phyloP scores from a whole-genome alignment of 2,113 vertebrate species.

The Furnarius figulus region DNA sequence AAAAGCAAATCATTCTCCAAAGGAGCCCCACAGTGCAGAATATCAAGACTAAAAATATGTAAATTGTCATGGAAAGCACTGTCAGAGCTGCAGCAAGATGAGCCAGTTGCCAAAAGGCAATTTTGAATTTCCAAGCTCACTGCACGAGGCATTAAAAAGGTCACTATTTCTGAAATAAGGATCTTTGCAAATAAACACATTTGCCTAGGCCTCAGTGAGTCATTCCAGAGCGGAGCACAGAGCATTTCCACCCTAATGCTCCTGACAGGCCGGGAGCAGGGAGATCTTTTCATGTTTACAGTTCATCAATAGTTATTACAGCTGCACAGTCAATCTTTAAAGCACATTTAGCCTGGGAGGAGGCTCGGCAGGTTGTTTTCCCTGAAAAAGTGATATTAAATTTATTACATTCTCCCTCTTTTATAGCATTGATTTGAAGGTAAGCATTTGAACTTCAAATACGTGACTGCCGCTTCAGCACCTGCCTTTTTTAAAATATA shows the following conservation, averaged over 20 bases:
- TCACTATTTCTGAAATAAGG: slow-evolving; percentile 49
- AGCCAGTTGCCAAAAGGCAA: slow-evolving; percentile 23
- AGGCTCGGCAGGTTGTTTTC: slow-evolving; percentile 41
- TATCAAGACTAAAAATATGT: background rate
- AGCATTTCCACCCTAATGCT: slow-evolving; percentile 51
- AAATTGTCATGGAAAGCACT: background rate
- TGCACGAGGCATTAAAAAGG: slow-evolving; percentile 49
- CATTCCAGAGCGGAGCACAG: slow-evolving; percentile 3
- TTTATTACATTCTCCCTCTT: background rate
- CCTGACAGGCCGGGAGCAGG: slow-evolving; percentile 47
- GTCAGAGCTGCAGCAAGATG: background rate
- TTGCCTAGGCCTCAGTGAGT: slow-evolving; percentile 45
- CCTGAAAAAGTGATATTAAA: slow-evolving; percentile 28
- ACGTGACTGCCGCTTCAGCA: background rate
- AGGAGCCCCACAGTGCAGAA: background rate
- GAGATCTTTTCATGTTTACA: slow-evolving; percentile 56
- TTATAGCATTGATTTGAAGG: background rate
- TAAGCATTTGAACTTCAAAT: slow-evolving; percentile 40
- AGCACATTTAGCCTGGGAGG: slow-evolving; percentile 32
- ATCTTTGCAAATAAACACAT: slow-evolving; percentile 63
- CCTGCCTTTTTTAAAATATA: background rate
- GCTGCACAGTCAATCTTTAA: slow-evolving; percentile 40
- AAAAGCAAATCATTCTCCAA: background rate
- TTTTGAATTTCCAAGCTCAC: background rate
- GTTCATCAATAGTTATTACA: slow-evolving; percentile 56